Conservation (phyloP, 53 echinoderm and acorn worm genomes). For the Hippasteria phrygiana region DNA sequence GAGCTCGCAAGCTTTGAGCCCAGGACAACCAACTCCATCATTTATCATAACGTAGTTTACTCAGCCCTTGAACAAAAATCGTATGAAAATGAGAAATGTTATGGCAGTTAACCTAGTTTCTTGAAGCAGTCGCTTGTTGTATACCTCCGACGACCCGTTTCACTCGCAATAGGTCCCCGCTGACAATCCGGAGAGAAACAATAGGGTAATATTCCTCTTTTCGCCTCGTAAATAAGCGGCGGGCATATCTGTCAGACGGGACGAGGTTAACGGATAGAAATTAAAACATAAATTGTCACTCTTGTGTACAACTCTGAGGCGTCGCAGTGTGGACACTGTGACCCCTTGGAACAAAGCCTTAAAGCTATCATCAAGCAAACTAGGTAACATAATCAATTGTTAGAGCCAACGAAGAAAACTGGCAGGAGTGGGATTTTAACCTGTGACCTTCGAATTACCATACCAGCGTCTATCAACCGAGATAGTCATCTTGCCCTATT, state of each 20-base stretch:
- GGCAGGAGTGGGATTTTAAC: background rate
- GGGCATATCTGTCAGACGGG: constrained; percentile 11
- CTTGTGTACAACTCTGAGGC: constrained; percentile 13
- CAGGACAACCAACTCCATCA: background rate
- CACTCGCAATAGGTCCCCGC: background rate
- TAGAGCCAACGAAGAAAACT: background rate
- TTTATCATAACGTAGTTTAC: background rate
- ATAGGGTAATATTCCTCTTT: constrained; percentile 25
- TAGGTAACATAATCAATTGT: background rate
- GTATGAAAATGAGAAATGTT: background rate
- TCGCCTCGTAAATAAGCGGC: constrained; percentile 39
- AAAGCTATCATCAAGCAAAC: background rate
- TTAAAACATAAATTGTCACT: constrained; percentile 25
- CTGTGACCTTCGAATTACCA: too few relatives aligned
- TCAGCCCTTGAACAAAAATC: background rate
- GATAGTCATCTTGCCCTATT: too few relatives aligned
- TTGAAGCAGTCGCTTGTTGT: background rate
- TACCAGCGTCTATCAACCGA: too few relatives aligned
- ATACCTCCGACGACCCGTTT: background rate
- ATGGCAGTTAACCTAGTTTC: background rate
- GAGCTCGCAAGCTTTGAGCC: too few relatives aligned
- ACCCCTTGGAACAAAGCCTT: background rate
- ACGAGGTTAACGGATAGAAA: constrained; percentile 23
- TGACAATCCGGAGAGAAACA: background rate
- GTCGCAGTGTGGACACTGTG: background rate